phyloP scores from a whole-genome alignment of 2,113 vertebrate species.

The Dipodomys merriami region DNA sequence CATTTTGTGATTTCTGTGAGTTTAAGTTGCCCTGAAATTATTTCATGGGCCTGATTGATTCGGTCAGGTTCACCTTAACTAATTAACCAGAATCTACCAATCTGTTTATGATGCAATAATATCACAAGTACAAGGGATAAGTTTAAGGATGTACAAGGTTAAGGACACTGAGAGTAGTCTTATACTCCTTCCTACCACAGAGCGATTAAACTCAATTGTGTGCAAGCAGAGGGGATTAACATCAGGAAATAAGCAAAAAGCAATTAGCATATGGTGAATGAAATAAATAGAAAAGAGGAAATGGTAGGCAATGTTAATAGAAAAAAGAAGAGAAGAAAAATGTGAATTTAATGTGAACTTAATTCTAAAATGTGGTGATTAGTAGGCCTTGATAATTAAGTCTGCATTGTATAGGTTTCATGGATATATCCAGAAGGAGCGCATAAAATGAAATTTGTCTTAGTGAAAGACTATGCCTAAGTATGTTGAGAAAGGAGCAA shows the following conservation, averaged over 20 bases:
- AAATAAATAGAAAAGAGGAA: neutral
- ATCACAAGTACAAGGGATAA: too few species aligned
- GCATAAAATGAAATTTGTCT: neutral
- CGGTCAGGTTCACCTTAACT: neutral
- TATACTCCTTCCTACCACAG: neutral
- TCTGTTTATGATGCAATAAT: too few species aligned
- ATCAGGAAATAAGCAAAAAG: neutral
- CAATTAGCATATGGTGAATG: neutral
- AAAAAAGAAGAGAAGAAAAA: neutral
- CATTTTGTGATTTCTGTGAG: too few species aligned
- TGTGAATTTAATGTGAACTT: neutral
- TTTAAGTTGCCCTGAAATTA: neutral
- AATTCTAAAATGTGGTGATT: neutral
- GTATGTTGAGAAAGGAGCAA: neutral
- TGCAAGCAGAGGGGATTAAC: neutral
- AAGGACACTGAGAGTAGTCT: neutral
- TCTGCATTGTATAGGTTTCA: neutral
- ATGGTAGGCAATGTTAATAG: neutral
- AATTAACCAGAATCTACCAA: too few species aligned
- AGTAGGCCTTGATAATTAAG: neutral
- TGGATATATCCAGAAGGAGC: neutral
- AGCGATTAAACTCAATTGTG: neutral
- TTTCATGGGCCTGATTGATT: neutral
- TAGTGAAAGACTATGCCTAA: neutral
- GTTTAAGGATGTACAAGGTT: neutral